Conservation (phyloP, 35 echinoderm and acorn worm species). For the Chiridota heheva region DNA sequence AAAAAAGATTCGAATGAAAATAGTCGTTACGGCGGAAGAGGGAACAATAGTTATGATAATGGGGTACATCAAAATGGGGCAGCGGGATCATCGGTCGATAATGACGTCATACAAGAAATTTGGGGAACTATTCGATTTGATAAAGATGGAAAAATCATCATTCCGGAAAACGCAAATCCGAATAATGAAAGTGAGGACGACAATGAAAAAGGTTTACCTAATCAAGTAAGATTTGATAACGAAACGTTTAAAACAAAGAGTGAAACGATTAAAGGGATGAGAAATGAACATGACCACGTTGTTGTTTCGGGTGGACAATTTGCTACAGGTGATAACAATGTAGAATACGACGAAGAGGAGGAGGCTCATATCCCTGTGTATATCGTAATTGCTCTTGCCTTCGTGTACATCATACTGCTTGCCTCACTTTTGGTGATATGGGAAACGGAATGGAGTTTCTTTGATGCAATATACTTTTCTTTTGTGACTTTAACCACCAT, state of each 20-base stretch:
- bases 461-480: slow-evolving; percentile 94
- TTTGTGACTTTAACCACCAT: slow-evolving; percentile 96
- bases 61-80: neutral
- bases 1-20: slow-evolving; percentile 1
- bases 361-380: slow-evolving; percentile 70
- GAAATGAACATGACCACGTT: too few species aligned
- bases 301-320: too few species aligned
- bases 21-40: too few species aligned
- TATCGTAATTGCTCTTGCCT: slow-evolving; percentile 67
- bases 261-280: too few species aligned
- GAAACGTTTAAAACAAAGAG: too few species aligned
- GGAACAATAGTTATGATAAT: slow-evolving; percentile 14
- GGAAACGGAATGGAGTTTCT: slow-evolving; percentile 91
- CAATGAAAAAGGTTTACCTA: too few species aligned
- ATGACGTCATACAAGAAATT: slow-evolving; percentile 38
- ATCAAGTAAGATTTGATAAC: too few species aligned
- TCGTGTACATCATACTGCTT: slow-evolving; percentile 79
- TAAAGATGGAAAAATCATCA: slow-evolving; percentile 42
- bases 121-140: slow-evolving; percentile 40
- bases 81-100: slow-evolving; percentile 10
- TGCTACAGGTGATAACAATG: too few species aligned
- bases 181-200: too few species aligned
- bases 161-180: neutral
- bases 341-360: slow-evolving; percentile 37
- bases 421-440: slow-evolving; percentile 56